A percentile compares a stretch with the other conserved stretches of the same genome.
These are phyloP conservation scores for Thymelicus sylvestris DNA, from an alignment of 2,888 invertebrate species.

Conservation along the genomic window DNA sequence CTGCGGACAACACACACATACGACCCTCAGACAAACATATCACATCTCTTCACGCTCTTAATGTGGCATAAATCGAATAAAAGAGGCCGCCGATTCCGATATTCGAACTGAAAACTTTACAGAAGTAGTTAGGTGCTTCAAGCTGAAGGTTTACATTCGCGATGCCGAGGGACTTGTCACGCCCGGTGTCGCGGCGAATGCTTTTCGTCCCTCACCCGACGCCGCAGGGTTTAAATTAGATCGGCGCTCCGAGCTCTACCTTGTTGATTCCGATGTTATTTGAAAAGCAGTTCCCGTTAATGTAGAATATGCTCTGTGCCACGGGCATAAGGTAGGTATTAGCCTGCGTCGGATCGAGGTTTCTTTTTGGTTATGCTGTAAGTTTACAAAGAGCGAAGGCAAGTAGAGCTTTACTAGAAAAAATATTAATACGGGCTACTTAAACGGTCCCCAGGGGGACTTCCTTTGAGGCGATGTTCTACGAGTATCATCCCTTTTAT, in stretches of 20 bases:
- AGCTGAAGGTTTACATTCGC: constrained; percentile 19
- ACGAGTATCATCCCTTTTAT: constrained; percentile 12
- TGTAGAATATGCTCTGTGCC: not conserved
- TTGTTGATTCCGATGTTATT: constrained; percentile 15
- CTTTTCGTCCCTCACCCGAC: not conserved
- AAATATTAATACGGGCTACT: constrained; percentile 23
- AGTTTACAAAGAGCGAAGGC: constrained; percentile 3
- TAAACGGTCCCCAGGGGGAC: constrained; percentile 15
- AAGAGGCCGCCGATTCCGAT: not conserved
- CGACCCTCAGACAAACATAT: not conserved
- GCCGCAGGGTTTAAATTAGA: constrained; percentile 16
- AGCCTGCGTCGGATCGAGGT: not conserved
- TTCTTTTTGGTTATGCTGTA: constrained; percentile 9
- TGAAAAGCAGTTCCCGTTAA: constrained; percentile 11
- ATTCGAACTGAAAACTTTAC: constrained; percentile 6
- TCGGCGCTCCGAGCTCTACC: constrained; percentile 13
- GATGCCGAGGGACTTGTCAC: constrained; percentile 17
- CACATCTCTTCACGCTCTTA: no score
- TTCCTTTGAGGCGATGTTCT: constrained; percentile 9
- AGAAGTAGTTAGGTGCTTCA: not conserved
- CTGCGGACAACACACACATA: constrained; percentile 70
- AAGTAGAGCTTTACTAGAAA: constrained; percentile 14
- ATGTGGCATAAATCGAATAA: no score
- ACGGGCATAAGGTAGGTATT: not conserved
- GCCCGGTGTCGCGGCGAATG: constrained; percentile 2